Conservation (phyloP, 2,797 vertebrate genomes). For the Anniella stebbinsi region DNA sequence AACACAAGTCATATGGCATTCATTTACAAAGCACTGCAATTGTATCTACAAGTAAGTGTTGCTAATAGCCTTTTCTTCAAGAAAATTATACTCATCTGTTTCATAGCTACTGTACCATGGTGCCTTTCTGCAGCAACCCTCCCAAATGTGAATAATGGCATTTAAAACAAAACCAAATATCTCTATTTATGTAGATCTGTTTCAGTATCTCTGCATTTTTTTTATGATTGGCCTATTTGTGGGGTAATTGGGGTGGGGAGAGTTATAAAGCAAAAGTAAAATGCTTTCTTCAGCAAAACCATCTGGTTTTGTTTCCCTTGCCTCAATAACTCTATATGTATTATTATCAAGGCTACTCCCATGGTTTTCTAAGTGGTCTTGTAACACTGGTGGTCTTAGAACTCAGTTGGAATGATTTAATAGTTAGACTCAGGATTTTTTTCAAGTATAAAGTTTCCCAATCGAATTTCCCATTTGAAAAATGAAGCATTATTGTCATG, state of each 20-base stretch:
- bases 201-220: constrained; percentile 78
- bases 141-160: constrained; percentile 46
- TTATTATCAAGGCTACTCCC: constrained; percentile 87
- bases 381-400: constrained; percentile 88
- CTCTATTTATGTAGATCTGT: constrained; percentile 76
- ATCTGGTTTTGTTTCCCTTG: constrained; percentile 92
- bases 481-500: constrained; percentile 74
- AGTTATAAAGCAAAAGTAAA: constrained; percentile 71
- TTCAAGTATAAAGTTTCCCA: constrained; percentile 84
- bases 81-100: constrained; percentile 47
- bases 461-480: constrained; percentile 77
- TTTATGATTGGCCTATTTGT: constrained; percentile 6
- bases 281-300: constrained; percentile 88
- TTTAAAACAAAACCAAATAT: constrained; percentile 47
- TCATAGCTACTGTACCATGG: constrained; percentile 39
- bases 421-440: constrained; percentile 83
- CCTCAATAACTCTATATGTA: constrained; percentile 82
- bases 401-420: constrained; percentile 86
- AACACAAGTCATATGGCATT: constrained; percentile 49
- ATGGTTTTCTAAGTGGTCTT: constrained; percentile 81
- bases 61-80: constrained; percentile 50
- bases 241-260: background rate
- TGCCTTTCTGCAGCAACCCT: constrained; percentile 15
- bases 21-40: constrained; percentile 57
- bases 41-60: constrained; percentile 54